These are phyloP conservation scores for Plestiodon gilberti DNA, from an alignment of 2,113 vertebrate species.

Conservation along the genomic window DNA sequence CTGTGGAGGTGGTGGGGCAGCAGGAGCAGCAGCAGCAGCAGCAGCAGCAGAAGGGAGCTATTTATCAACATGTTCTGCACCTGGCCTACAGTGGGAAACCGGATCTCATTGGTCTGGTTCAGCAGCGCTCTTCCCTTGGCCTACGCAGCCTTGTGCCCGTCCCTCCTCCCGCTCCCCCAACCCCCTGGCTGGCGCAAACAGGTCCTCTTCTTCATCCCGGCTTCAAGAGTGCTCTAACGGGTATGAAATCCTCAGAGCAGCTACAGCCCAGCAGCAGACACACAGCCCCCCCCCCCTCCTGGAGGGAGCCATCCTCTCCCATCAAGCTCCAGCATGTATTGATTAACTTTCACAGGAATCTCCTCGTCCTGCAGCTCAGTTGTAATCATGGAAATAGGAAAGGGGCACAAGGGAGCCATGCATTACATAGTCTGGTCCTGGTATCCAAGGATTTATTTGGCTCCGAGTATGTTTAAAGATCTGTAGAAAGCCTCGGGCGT, in stretches of 20 bases:
- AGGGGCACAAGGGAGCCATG: constrained; percentile 30
- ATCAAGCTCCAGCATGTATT: background rate
- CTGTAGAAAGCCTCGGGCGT: constrained; percentile 54
- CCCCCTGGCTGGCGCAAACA: background rate
- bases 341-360: constrained; percentile 8
- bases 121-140: too few species aligned
- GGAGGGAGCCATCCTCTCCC: background rate
- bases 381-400: constrained; percentile 33
- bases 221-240: background rate
- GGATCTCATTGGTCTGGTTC: too few species aligned
- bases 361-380: constrained; percentile 12
- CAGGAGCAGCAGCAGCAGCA: too few species aligned
- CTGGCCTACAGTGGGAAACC: too few species aligned
- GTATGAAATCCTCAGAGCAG: background rate
- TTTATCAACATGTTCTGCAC: too few species aligned
- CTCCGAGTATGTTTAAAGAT: constrained; percentile 58
- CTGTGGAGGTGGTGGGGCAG: too few species aligned
- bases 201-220: background rate
- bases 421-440: constrained; percentile 30
- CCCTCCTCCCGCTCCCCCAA: background rate
- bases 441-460: constrained; percentile 56
- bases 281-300: too few species aligned
- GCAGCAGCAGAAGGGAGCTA: too few species aligned
- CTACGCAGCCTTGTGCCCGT: background rate
- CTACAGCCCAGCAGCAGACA: too few species aligned